Evolutionary conservation across 2,888 invertebrate species (phyloP).

Genomic region (Parnassius smintheus): DNA sequence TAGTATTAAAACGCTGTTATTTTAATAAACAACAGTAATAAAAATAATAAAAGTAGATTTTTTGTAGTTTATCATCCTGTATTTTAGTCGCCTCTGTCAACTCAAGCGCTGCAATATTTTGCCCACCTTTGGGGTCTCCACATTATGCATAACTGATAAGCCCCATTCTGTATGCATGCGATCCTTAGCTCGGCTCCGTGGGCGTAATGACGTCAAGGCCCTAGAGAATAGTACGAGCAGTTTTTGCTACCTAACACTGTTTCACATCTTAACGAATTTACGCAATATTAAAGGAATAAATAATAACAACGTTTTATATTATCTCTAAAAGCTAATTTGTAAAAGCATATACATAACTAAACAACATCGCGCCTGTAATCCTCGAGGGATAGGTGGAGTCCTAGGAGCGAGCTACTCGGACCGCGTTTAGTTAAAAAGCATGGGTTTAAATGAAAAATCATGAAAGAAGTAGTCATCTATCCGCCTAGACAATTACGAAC

Average conservation of each 20-base stretch:
- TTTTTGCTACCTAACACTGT: slow-evolving; percentile 41
- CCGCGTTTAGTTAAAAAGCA: too few species aligned
- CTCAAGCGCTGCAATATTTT: slow-evolving; percentile 71
- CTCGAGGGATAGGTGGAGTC: too few species aligned
- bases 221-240: slow-evolving; percentile 50
- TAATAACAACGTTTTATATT: too few species aligned
- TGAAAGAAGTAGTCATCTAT: too few species aligned
- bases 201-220: slow-evolving; percentile 65
- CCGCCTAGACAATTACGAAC: too few species aligned
- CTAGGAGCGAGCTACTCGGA: too few species aligned
- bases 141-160: slow-evolving; percentile 82
- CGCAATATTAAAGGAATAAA: slow-evolving; percentile 4
- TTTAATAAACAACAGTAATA: not conserved
- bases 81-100: slow-evolving; percentile 32
- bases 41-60: not conserved
- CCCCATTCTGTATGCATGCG: slow-evolving; percentile 80
- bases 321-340: too few species aligned
- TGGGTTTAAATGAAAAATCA: too few species aligned
- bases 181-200: slow-evolving; percentile 64
- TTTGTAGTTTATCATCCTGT: slow-evolving; percentile 38
- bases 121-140: slow-evolving; percentile 78
- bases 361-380: too few species aligned
- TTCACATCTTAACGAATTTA: slow-evolving; percentile 33
- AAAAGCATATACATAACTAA: too few species aligned
- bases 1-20: too few species aligned